Percentiles rank a stretch among this genome's conserved stretches.
Evolutionary conservation across 2,888 invertebrate species (phyloP).

Genomic region (Drosophila pegasa): DNA sequence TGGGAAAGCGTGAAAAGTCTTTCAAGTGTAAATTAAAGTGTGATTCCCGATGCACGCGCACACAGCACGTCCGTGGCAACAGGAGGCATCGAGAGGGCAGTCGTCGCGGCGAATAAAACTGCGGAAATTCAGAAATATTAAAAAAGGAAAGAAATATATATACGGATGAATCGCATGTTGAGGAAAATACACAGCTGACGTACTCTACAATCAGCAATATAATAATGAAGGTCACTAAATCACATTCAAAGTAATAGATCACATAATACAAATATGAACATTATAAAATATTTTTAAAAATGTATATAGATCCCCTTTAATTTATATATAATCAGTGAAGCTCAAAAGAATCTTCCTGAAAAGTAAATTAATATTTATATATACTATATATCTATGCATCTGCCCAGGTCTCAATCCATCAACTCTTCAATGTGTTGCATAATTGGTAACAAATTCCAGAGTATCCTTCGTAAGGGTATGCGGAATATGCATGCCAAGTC

Average conservation of each 20-base stretch:
- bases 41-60: constrained; percentile 65
- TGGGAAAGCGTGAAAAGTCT: constrained; percentile 67
- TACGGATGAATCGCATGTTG: neutral
- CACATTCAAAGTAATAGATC: too few species aligned
- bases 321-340: too few species aligned
- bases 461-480: constrained; percentile 7
- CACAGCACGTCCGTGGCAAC: constrained; percentile 45
- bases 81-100: constrained; percentile 19
- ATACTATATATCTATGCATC: too few species aligned
- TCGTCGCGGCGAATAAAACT: constrained; percentile 38
- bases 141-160: constrained; percentile 14
- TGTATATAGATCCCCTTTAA: too few species aligned
- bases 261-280: too few species aligned
- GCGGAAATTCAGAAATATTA: constrained; percentile 51
- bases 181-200: neutral
- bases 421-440: neutral
- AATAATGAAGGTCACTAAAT: too few species aligned
- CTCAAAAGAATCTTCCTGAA: too few species aligned
- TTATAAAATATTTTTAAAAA: too few species aligned
- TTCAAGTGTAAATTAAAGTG: constrained; percentile 75
- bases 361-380: too few species aligned
- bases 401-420: neutral
- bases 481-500: neutral
- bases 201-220: constrained; percentile 16
- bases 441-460: fast-evolving